phyloP scores from a whole-genome alignment of 2,888 invertebrate genomes.

The Xestoiulus laeticollis region DNA sequence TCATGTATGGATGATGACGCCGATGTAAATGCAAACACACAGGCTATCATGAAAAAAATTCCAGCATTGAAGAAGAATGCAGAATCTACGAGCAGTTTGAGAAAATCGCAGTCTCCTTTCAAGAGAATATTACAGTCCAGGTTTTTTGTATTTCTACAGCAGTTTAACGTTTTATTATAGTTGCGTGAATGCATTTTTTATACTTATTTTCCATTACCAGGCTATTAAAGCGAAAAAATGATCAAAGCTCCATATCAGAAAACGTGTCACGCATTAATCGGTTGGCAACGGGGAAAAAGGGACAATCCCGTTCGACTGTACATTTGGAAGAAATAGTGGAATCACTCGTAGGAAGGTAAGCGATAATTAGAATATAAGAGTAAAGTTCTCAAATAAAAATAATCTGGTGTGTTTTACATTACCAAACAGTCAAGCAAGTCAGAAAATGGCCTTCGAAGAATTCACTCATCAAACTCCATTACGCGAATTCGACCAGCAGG shows the following conservation, averaged over 20 bases:
- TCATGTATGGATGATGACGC: not conserved
- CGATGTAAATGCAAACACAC: not conserved
- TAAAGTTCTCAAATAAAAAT: not conserved
- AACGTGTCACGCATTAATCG: constrained; percentile 14
- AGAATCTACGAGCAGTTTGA: not conserved
- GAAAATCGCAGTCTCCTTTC: not conserved
- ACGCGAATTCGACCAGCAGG: not conserved
- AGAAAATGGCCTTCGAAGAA: constrained; percentile 45
- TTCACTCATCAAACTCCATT: constrained; percentile 47
- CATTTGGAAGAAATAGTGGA: constrained; percentile 40
- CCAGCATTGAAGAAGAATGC: not conserved
- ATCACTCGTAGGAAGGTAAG: constrained; percentile 15
- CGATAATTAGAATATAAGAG: not conserved
- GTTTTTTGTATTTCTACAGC: not conserved
- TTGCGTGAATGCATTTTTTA: not conserved
- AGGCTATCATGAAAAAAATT: not conserved
- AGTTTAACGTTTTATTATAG: not conserved
- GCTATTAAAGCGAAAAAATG: not conserved
- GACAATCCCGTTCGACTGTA: constrained; percentile 12
- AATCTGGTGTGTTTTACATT: not conserved
- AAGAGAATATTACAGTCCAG: not conserved
- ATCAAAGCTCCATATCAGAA: not conserved
- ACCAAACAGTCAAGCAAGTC: constrained; percentile 10
- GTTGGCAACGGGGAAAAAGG: constrained; percentile 32
- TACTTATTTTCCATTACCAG: not conserved